These are phyloP conservation scores for Gymnocheta viridis DNA, from an alignment of 2,888 invertebrate species.

Conservation along the genomic window DNA sequence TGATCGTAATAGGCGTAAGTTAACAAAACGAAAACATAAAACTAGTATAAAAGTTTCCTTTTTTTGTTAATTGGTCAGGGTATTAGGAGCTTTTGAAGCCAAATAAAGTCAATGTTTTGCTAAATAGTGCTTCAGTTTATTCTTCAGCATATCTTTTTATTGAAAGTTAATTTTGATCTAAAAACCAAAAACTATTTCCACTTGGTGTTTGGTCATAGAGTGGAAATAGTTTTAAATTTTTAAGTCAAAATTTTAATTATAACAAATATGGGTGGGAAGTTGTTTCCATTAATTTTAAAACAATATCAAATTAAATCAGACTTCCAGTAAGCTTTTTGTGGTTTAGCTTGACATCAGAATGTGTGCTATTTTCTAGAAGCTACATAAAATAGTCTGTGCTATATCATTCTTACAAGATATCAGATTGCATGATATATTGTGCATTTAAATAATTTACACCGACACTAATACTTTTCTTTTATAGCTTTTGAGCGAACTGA, in stretches of 20 bases:
- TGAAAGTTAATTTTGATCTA: conserved; percentile 2
- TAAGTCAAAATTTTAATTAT: conserved; percentile 1
- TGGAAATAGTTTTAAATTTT: conserved; percentile 56
- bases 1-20: conserved; percentile 87
- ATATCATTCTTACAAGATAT: no score
- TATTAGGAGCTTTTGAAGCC: conserved; percentile 67
- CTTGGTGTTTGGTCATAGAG: conserved; percentile 46
- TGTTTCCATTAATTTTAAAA: neutral
- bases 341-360: no score
- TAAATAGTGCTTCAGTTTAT: conserved; percentile 31
- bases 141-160: neutral
- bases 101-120: conserved; percentile 12
- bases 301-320: no score
- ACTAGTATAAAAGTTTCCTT: neutral
- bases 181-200: conserved; percentile 49
- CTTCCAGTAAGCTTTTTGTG: no score
- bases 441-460: no score
- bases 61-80: neutral
- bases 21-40: conserved; percentile 4
- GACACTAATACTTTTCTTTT: no score
- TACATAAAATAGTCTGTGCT: no score
- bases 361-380: no score
- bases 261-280: neutral
- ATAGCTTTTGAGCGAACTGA: no score
- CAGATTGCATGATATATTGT: no score